Base-by-base conservation (phyloP, 2,888 invertebrate species). In the Nomada lathburiana region DNA sequence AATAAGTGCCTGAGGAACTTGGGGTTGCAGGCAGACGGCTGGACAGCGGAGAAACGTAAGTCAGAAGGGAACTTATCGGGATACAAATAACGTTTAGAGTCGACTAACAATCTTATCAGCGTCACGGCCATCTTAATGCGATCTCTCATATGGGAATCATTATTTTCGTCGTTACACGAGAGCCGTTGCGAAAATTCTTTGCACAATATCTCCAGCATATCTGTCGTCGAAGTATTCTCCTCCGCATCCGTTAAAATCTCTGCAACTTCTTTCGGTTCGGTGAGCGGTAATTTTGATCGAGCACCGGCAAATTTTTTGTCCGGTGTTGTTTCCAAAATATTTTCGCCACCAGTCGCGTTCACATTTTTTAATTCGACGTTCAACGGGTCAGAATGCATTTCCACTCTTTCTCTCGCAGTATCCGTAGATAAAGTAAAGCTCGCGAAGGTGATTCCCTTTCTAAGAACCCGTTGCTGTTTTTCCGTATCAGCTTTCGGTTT, bases 51-150 rank as follows among this genome's bases (percentile, higher is more conserved):
- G 73, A 91, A 91, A 76, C 87, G 26, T 44, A 90, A 88, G 78
- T 93, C 78, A 89, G 90, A 87, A 36, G 88, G 80, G 23, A 89
- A 88, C 47, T 81, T 85, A 52, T 84, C 80, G 26, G 90, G 82
- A 80, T 84, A 73, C 73, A 92, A 87, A 81, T 92, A 92, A 73
- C 83, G 86, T 76, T 88, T 92, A 7, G 93, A 93, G 20, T 93
- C 91, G 7, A 86, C 81, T 47, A 93, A 87, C 60, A 92, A 86
- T 76, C 90, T 89, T 52, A 92, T 85, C 72, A 93, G 86, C 71
- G 86, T 89, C 26, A 69, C 52, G 10, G 67, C 87, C 65, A 89
- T 70, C 75, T 84, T 87, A n/a, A 84, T 86, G 10, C 81, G 82
- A 29, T 67, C 89, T 36, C 47, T 70, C 2, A 52, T 36, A n/a